A percentile compares a stretch with the other conserved stretches of the same genome.
phyloP scores from a whole-genome alignment of 1,140 invertebrate species.

The Hyposmocoma kahamanoa region DNA sequence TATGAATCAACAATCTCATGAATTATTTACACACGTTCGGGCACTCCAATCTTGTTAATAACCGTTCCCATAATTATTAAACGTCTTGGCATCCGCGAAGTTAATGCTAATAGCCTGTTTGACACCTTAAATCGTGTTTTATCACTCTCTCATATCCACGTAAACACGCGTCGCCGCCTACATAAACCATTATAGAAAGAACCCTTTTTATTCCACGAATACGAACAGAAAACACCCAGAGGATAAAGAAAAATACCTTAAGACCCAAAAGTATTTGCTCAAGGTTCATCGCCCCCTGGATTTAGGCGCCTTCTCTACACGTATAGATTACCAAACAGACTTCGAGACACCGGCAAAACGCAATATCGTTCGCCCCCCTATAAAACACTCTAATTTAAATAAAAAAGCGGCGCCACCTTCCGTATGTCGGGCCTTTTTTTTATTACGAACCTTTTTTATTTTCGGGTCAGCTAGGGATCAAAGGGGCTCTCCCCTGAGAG shows the following conservation, averaged over 20 bases:
- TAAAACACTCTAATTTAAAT: constrained; percentile 74
- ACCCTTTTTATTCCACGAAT: constrained; percentile 18
- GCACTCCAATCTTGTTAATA: constrained; percentile 27
- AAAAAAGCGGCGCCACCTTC: constrained; percentile 72
- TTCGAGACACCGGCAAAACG: constrained; percentile 64
- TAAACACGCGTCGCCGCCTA: constrained; percentile 1
- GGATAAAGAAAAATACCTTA: constrained; percentile 30
- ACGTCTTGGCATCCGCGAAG: constrained; percentile 6
- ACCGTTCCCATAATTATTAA: constrained; percentile 24
- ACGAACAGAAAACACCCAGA: constrained; percentile 19
- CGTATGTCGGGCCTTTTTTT: constrained; percentile 72
- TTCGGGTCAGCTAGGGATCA: constrained; percentile 71
- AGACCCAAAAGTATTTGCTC: constrained; percentile 27
- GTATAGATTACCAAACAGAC: constrained; percentile 50
- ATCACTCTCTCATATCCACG: not conserved
- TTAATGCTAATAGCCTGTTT: not conserved
- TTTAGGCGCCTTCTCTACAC: constrained; percentile 27
- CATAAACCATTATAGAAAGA: constrained; percentile 14
- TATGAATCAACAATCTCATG: constrained; percentile 42
- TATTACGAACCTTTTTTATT: constrained; percentile 73
- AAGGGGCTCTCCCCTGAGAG: constrained; percentile 63
- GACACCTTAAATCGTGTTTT: not conserved
- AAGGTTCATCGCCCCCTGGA: constrained; percentile 43
- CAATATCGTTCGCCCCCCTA: constrained; percentile 69
- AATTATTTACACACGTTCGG: constrained; percentile 41